These are phyloP conservation scores for Macrophya alboannulata DNA, from an alignment of 2,888 invertebrate species.

Conservation along the genomic window DNA sequence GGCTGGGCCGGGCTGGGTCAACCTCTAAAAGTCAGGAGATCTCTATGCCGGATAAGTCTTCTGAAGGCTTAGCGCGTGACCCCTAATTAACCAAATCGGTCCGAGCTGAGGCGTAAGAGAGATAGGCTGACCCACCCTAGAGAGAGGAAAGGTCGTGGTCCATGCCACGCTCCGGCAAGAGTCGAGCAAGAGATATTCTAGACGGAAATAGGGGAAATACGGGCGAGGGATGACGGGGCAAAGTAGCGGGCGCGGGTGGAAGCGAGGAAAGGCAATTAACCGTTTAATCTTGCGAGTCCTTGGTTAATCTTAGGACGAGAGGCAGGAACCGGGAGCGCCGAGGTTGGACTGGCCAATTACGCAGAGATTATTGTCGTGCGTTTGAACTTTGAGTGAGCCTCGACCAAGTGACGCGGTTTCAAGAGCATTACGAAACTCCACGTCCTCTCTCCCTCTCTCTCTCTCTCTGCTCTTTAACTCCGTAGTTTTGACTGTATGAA, in stretches of 20 bases:
- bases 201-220: slow-evolving; percentile 42
- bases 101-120: slow-evolving; percentile 22
- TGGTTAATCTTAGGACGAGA: slow-evolving; percentile 63
- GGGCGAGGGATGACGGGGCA: slow-evolving; percentile 20
- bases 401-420: slow-evolving; percentile 38
- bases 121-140: slow-evolving; percentile 44
- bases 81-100: slow-evolving; percentile 57
- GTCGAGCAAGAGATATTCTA: slow-evolving; percentile 6
- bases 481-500: slow-evolving; percentile 47
- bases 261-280: slow-evolving; percentile 71
- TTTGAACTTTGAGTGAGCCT: slow-evolving; percentile 33
- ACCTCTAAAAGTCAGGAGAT: slow-evolving; percentile 47
- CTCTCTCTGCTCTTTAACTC: neutral
- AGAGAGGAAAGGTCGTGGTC: slow-evolving; percentile 43
- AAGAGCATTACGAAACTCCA: slow-evolving; percentile 25
- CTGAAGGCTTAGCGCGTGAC: slow-evolving; percentile 51
- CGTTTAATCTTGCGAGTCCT: slow-evolving; percentile 72
- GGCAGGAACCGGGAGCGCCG: slow-evolving; percentile 35
- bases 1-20: slow-evolving; percentile 26
- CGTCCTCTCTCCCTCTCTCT: neutral
- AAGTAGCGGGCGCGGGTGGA: slow-evolving; percentile 39
- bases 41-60: slow-evolving; percentile 43
- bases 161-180: slow-evolving; percentile 1
- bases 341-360: slow-evolving; percentile 69
- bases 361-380: slow-evolving; percentile 70